Evolutionary conservation across 2,888 invertebrate genomes (phyloP), one percentile per base, ranked within the genome.

Genomic region (Apocheima hispidaria): DNA sequence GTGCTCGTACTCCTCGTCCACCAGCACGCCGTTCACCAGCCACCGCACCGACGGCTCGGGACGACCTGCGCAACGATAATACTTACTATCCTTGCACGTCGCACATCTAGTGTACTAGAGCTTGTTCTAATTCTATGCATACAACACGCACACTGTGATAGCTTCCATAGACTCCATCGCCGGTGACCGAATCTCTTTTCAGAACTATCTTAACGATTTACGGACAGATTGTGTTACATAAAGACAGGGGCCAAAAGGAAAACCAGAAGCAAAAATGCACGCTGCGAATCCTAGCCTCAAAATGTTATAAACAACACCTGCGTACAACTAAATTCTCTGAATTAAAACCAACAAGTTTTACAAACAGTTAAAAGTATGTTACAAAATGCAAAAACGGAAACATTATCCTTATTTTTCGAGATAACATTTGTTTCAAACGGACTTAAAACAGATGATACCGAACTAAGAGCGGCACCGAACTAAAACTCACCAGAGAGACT

Each of bases 1-100:
- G 87, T 96, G 96, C 78, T 97, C 97, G 80, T 96, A 96, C 84
- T 96, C 96, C 79, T 96, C 96, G 85, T 97, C 97, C 41, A 96
- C 96, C 53, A 96, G 93, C 52, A 96, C 93, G 28, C 96, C 97
- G 84, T 97, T 96, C 51, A 97, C 95, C 59, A 97, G 93, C 97
- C 97, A 97, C 68, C 96, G 95, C 23, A 97, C 97, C 57, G 94
- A 94, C 1, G 97, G 97, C 83, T 96, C 96, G 1, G 97, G 97
- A 53, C 96, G 96, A 74, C 96, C 96, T 96, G 62, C 23, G 7
- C 4, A 16, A 1, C 10, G 5, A 4, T 1, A 4, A n/a, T 28
- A 40, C 18, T 3, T 4, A 10, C 18, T 16, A 7, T 5, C 14
- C 5, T 18, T 36, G 36, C 14, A 28, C 28, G 5, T 9, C 9